Evolutionary conservation across 2,888 invertebrate species (phyloP), one percentile per base, ranked within the genome.

Genomic region (Agelastica alni): DNA sequence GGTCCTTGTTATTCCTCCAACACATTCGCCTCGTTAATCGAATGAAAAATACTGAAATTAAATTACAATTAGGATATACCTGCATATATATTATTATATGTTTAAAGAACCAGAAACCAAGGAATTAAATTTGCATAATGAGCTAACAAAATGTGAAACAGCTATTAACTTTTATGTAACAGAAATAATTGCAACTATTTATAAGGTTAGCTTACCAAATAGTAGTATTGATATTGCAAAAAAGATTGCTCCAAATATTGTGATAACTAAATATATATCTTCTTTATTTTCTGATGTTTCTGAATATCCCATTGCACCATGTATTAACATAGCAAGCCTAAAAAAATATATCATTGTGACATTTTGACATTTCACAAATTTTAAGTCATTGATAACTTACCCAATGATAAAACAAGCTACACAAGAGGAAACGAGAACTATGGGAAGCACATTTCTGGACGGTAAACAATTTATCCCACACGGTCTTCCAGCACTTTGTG

Each of bases 261-360:
- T 81, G 36, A 85, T 81, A 51, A 83, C 77, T 34, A 78, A 51
- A 58, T 71, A 74, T 22, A 72, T 55, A 48, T 67, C 64, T 46
- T 75, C 75, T 45, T 69, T 63, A 12, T 69, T 70, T 48, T 75
- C 64, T 72, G 77, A 67, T 12, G 79, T 64, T 47, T 71, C 76
- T 7, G 81, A 77, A 72, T 83, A 85, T 67, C 85, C 83, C 41
- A 84, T 80, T 3, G 83, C 81, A 28, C 85, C 85, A 56, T 84
- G 83, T 56, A 85, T 83, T 61, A 85, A 73, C 78, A 87, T 79
- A 41, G 84, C 83, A 62, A 85, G 73, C 56, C 85, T 84, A 77
- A 75, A 58, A n/a, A n/a, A n/a, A 66, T 42, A 10, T 39, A 6
- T 18, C 13, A 32, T 17, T 3, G 9, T 30, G n/a, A 32, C 2